These are phyloP conservation scores for Apamea crenata DNA, from an alignment of 2,888 invertebrate species.

Conservation along the genomic window DNA sequence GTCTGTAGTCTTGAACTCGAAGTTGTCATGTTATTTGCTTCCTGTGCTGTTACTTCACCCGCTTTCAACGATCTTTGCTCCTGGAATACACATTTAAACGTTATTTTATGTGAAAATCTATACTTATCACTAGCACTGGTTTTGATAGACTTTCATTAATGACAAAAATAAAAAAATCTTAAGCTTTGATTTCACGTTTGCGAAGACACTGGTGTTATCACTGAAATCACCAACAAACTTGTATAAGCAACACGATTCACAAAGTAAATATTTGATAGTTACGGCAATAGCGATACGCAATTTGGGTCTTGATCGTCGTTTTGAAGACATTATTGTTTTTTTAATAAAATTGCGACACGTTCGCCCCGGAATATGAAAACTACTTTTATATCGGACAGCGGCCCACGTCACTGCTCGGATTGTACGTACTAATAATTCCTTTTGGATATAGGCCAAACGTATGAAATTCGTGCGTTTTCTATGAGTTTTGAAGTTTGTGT, in stretches of 20 bases:
- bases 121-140: constrained; percentile 24
- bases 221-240: constrained; percentile 75
- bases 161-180: neutral
- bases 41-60: constrained; percentile 96
- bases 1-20: constrained; percentile 96
- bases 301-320: constrained; percentile 86
- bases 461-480: constrained; percentile 83
- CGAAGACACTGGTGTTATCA: constrained; percentile 78
- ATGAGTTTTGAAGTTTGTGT: constrained; percentile 85
- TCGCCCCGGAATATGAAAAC: constrained; percentile 80
- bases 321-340: constrained; percentile 84
- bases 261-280: constrained; percentile 86
- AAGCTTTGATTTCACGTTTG: constrained; percentile 42
- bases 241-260: constrained; percentile 79
- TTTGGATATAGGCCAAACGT: constrained; percentile 89
- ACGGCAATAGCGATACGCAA: constrained; percentile 86
- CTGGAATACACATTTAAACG: constrained; percentile 86
- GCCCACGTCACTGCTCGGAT: constrained; percentile 83
- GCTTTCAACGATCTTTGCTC: constrained; percentile 96
- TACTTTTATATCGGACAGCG: constrained; percentile 85
- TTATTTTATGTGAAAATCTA: constrained; percentile 44
- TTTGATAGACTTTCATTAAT: neutral
- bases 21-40: constrained; percentile 95
- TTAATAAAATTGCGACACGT: constrained; percentile 75
- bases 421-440: constrained; percentile 82